These are phyloP conservation scores for Gryllus bimaculatus DNA, from an alignment of 1,140 invertebrate genomes.

Conservation along the genomic window DNA sequence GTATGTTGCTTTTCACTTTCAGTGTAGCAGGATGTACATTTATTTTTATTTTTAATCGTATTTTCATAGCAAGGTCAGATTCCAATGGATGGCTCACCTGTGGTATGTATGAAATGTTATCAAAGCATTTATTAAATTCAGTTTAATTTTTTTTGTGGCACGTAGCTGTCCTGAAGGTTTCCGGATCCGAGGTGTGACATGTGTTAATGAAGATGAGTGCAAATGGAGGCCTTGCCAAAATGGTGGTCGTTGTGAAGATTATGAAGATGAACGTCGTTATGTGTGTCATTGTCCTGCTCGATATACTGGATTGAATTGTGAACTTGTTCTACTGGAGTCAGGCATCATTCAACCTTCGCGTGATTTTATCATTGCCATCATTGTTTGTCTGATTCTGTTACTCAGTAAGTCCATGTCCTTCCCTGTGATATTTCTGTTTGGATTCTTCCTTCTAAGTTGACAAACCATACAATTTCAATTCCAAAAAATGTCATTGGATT, in stretches of 20 bases:
- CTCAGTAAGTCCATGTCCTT: conserved; percentile 53
- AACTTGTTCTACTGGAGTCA: conserved; percentile 59
- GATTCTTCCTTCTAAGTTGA: background rate
- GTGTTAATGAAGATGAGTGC: conserved; percentile 70
- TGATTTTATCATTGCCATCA: conserved; percentile 74
- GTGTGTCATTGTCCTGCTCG: conserved; percentile 62
- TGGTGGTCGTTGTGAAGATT: conserved; percentile 60
- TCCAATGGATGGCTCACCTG: background rate
- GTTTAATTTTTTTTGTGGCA: conserved; percentile 5
- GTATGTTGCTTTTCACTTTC: background rate
- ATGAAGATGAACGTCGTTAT: conserved; percentile 58
- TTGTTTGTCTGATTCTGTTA: conserved; percentile 63
- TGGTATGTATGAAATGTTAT: background rate
- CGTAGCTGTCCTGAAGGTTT: conserved; percentile 63
- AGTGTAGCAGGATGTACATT: background rate
- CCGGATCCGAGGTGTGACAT: conserved; percentile 47
- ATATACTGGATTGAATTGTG: conserved; percentile 70
- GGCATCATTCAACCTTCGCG: conserved; percentile 65
- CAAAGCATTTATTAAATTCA: background rate
- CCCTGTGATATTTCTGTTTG: conserved; percentile 17
- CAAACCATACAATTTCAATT: too few relatives aligned
- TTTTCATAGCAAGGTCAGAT: conserved; percentile 13
- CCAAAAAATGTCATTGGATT: too few relatives aligned
- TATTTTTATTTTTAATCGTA: conserved; percentile 12
- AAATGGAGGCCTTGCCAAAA: conserved; percentile 51